These are phyloP conservation scores for Agonopterix subpropinquella DNA, from an alignment of 2,888 invertebrate species.

Conservation along the genomic window DNA sequence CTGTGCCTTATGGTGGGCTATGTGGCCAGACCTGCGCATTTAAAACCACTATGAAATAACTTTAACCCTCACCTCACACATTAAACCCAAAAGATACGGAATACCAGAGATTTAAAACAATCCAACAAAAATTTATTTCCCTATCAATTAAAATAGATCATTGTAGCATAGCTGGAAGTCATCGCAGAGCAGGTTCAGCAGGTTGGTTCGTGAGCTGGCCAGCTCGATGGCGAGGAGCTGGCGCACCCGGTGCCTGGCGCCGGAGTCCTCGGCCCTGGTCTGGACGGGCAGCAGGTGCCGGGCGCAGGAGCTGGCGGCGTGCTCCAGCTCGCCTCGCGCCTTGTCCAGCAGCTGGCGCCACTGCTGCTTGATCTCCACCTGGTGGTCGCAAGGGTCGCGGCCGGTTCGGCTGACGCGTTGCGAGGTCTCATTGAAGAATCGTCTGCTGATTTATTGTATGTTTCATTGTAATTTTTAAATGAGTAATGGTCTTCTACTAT, in stretches of 20 bases:
- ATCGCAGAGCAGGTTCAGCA: constrained; percentile 29
- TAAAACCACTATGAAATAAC: no score
- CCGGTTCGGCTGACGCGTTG: constrained; percentile 12
- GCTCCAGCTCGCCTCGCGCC: background rate
- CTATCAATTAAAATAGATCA: constrained; percentile 16
- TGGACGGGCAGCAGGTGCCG: constrained; percentile 10
- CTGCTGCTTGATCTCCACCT: constrained; percentile 22
- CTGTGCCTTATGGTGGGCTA: no score
- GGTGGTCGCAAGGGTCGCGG: constrained; percentile 22
- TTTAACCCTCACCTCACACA: no score
- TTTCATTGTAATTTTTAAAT: no score
- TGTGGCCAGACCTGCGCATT: no score
- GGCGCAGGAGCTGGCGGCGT: constrained; percentile 20
- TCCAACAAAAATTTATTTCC: no score
- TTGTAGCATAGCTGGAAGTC: constrained; percentile 30
- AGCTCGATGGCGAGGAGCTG: constrained; percentile 17
- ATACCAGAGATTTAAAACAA: no score
- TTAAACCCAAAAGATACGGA: no score
- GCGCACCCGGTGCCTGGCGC: constrained; percentile 12
- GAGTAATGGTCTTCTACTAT: no score
- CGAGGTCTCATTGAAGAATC: constrained; percentile 19
- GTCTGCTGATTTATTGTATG: constrained; percentile 11
- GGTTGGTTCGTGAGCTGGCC: constrained; percentile 15
- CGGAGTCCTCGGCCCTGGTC: constrained; percentile 1
- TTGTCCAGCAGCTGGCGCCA: constrained; percentile 30